Evolutionary conservation across 2,113 vertebrate species (phyloP).

Genomic region (Halichoerus grypus): DNA sequence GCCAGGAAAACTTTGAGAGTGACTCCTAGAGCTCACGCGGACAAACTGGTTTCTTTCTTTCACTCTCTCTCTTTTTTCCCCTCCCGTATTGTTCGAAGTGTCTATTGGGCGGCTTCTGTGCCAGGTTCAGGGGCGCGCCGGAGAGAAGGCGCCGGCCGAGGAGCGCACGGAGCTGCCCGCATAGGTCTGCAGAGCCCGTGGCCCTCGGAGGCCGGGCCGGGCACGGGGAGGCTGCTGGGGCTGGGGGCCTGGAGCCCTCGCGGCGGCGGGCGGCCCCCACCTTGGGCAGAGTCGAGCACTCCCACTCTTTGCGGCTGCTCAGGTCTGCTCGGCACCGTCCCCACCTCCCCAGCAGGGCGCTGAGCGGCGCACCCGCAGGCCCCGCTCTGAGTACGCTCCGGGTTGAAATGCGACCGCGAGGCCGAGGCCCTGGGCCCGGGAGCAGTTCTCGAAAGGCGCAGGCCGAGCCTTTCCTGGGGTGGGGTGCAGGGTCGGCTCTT

Average conservation of each 20-base stretch:
- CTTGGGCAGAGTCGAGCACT: not conserved
- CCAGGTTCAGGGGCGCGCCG: not conserved
- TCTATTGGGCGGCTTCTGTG: not conserved
- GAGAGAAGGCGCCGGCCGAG: not conserved
- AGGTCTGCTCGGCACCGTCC: not conserved
- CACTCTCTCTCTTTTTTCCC: not conserved
- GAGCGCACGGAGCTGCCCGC: not conserved
- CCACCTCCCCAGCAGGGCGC: not conserved
- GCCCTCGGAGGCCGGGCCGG: not conserved
- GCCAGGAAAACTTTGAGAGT: slow-evolving; percentile 78
- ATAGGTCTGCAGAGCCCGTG: not conserved
- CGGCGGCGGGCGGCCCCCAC: not conserved
- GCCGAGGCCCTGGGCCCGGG: not conserved
- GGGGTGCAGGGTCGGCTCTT: not conserved
- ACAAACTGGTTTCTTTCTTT: not conserved
- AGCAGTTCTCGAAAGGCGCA: not conserved
- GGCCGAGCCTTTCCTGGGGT: not conserved
- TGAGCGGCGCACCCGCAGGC: too few relatives aligned
- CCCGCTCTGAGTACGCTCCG: not conserved
- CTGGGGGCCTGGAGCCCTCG: not conserved
- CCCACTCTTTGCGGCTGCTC: not conserved
- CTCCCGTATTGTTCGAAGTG: slow-evolving; percentile 78
- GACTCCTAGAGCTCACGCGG: slow-evolving; percentile 64
- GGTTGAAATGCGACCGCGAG: not conserved
- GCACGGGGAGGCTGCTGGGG: not conserved